These are phyloP conservation scores for Listronotus bonariensis DNA, from an alignment of 1,140 invertebrate genomes.

Conservation along the genomic window DNA sequence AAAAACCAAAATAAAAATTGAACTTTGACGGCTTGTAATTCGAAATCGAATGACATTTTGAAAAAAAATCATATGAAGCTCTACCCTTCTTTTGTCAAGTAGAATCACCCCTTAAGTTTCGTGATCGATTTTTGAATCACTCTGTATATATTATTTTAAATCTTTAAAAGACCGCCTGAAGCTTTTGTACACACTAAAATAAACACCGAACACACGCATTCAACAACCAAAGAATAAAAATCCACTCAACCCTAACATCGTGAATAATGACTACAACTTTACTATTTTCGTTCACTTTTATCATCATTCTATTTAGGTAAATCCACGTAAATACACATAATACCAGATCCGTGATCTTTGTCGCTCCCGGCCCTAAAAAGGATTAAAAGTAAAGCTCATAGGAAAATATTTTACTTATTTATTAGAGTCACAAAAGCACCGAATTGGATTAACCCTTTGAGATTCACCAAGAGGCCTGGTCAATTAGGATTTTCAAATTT, in stretches of 20 bases:
- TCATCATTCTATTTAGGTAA: constrained; percentile 27
- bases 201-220: constrained; percentile 10
- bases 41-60: too few relatives aligned
- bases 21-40: too few relatives aligned
- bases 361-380: constrained; percentile 22
- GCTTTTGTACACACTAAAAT: constrained; percentile 21
- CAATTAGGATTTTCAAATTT: constrained; percentile 1
- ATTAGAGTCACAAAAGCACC: constrained; percentile 37
- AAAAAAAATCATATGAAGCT: too few relatives aligned
- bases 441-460: constrained; percentile 41
- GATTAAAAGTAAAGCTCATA: constrained; percentile 30
- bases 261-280: constrained; percentile 20
- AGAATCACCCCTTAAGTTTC: too few relatives aligned
- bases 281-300: constrained; percentile 25
- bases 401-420: constrained; percentile 36
- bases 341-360: constrained; percentile 27
- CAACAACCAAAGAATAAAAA: constrained; percentile 2
- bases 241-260: constrained; percentile 22
- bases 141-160: too few relatives aligned
- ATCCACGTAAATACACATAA: constrained; percentile 31
- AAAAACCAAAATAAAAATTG: too few relatives aligned
- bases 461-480: background rate
- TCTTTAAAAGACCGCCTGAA: too few relatives aligned
- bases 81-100: too few relatives aligned
- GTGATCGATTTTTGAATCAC: too few relatives aligned